Evolutionary conservation across 1,140 invertebrate species (phyloP).

Genomic region (Polyergus mexicanus): DNA sequence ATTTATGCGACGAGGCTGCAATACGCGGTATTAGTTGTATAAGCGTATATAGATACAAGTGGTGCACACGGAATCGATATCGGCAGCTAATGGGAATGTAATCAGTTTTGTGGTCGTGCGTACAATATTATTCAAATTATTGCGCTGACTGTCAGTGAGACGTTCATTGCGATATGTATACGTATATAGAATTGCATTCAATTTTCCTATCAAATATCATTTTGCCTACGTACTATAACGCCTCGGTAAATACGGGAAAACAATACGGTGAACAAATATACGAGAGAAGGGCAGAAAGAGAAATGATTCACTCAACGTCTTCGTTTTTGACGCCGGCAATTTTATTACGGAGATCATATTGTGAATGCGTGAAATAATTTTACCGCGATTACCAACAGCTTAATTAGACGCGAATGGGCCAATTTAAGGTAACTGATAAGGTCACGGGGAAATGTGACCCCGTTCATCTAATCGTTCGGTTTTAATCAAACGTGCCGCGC

Average conservation of each 20-base stretch:
- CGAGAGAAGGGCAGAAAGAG: not conserved
- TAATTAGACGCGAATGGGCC: conserved; percentile 66
- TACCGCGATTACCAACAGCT: conserved; percentile 54
- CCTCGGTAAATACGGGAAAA: not conserved
- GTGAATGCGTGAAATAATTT: conserved; percentile 54
- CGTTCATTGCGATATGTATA: conserved; percentile 40
- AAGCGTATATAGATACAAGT: conserved; percentile 34
- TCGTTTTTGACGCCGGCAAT: not conserved
- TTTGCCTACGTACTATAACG: not conserved
- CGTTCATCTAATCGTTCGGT: conserved; percentile 62
- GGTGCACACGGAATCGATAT: conserved; percentile 56
- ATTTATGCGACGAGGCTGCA: conserved; percentile 34
- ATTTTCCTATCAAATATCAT: conserved; percentile 47
- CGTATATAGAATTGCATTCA: conserved; percentile 11
- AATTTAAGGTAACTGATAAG: conserved; percentile 71
- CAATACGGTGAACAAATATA: not conserved
- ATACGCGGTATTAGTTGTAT: conserved; percentile 31
- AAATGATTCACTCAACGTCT: not conserved
- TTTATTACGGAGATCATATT: conserved; percentile 20
- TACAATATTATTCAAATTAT: conserved; percentile 58
- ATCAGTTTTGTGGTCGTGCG: conserved; percentile 59
- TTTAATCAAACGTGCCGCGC: conserved; percentile 58
- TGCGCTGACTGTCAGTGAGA: conserved; percentile 48
- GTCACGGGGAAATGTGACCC: conserved; percentile 54
- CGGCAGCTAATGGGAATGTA: conserved; percentile 54